Conservation (phyloP, 2,113 vertebrate species). For the Leucopternis melanops region DNA sequence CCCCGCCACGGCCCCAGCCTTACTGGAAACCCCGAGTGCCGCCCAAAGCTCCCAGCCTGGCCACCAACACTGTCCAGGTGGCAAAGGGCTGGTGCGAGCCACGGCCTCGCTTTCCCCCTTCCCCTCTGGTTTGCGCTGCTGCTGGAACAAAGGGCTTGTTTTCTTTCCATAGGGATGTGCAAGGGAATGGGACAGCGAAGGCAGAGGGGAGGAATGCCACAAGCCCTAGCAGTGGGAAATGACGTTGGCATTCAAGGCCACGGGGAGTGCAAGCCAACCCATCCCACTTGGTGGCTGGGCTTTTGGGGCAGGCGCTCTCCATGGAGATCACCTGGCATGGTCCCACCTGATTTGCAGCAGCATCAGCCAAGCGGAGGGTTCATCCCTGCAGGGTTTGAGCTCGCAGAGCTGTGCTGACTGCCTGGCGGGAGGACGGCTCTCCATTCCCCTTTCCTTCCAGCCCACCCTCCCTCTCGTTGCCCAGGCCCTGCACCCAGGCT, state of each 20-base stretch:
- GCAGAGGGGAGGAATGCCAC: neutral
- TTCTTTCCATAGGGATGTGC: neutral
- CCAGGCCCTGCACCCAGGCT: neutral
- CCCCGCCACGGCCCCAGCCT: neutral
- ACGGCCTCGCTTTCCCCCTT: neutral
- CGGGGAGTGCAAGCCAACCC: neutral
- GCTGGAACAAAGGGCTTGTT: neutral
- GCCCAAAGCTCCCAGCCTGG: neutral
- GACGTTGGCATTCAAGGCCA: rapidly evolving
- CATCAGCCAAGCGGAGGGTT: neutral
- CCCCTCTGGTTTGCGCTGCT: neutral
- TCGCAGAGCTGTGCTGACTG: neutral
- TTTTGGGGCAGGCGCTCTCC: neutral
- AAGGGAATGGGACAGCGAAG: neutral
- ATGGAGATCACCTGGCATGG: neutral
- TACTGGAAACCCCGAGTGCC: conserved; percentile 66
- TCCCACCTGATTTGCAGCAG: neutral
- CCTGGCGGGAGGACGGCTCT: neutral
- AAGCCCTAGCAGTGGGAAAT: neutral
- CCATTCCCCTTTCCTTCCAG: neutral
- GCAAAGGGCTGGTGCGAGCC: neutral
- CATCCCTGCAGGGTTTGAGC: neutral
- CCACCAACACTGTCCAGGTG: neutral
- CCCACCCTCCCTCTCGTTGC: neutral
- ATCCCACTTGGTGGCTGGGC: rapidly evolving